Conservation (phyloP, 2,797 vertebrate genomes). For the Phalanger gymnotis region DNA sequence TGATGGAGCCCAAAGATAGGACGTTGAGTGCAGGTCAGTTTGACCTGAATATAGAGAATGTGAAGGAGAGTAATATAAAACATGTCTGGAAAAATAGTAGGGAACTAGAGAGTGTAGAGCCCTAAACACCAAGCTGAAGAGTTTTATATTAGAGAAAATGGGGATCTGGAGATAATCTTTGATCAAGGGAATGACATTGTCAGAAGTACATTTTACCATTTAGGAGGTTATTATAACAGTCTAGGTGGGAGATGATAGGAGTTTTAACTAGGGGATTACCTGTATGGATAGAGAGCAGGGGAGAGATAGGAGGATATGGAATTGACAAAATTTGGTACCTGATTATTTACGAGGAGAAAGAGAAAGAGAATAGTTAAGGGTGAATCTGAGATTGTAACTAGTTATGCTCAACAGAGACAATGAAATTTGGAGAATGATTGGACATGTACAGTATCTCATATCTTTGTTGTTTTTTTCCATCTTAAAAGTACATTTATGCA, state of each 20-base stretch:
- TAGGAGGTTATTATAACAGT: neutral
- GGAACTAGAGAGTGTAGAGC: neutral
- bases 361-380: neutral
- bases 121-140: neutral
- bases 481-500: neutral
- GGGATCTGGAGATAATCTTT: neutral
- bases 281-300: neutral
- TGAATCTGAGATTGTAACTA: neutral
- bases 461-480: neutral
- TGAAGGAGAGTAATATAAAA: neutral
- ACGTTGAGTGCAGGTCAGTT: neutral
- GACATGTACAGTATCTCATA: neutral
- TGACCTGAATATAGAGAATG: neutral
- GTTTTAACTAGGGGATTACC: neutral
- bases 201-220: neutral
- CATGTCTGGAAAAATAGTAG: neutral
- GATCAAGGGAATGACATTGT: neutral
- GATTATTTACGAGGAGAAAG: neutral
- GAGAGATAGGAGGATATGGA: neutral
- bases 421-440: neutral
- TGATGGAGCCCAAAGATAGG: neutral
- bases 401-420: neutral
- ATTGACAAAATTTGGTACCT: neutral
- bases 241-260: neutral
- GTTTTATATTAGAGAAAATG: neutral